These are phyloP conservation scores for Canis aureus DNA, from an alignment of 2,113 vertebrate genomes.

Conservation along the genomic window DNA sequence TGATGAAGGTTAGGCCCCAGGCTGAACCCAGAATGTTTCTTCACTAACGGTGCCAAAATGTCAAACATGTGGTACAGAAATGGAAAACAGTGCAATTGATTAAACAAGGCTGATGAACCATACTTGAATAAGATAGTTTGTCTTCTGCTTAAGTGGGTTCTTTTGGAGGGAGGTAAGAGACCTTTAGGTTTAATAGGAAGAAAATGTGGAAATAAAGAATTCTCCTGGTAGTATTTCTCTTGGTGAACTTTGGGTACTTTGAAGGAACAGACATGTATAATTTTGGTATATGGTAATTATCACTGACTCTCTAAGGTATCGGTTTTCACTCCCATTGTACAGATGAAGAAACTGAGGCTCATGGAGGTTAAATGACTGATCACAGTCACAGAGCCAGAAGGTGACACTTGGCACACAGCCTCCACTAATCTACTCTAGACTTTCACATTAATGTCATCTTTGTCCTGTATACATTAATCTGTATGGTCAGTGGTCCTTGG, in stretches of 20 bases:
- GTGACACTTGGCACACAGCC: not conserved
- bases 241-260: not conserved
- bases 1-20: not conserved
- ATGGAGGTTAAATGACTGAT: not conserved
- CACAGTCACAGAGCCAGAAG: not conserved
- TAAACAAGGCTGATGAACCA: not conserved
- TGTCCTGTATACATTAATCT: not conserved
- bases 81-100: not conserved
- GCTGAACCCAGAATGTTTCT: not conserved
- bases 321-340: not conserved
- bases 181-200: not conserved
- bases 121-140: not conserved
- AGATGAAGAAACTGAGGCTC: not conserved
- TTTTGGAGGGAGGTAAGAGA: not conserved
- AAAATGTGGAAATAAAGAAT: not conserved
- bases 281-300: not conserved
- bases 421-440: not conserved
- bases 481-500: not conserved
- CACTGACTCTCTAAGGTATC: not conserved
- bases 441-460: not conserved
- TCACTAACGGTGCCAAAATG: slow-evolving; percentile 18
- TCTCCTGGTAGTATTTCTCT: not conserved
- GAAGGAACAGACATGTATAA: not conserved
- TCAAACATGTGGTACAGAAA: not conserved
- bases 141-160: not conserved